Evolutionary conservation across 2,797 vertebrate genomes (phyloP).

Genomic region (Cuniculus paca): DNA sequence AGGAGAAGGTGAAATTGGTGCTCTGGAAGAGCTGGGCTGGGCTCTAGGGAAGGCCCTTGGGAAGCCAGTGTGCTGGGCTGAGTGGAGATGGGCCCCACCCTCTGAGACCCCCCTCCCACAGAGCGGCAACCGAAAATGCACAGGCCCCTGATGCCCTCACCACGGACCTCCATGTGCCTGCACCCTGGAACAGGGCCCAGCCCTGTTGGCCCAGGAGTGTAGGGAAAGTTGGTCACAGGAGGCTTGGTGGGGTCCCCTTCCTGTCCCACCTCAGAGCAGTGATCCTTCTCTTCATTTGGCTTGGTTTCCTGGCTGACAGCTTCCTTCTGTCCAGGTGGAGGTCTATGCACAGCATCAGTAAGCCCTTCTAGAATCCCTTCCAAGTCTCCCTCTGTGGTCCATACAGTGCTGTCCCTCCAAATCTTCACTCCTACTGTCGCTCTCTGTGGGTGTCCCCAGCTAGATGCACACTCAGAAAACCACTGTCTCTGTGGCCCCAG

Average conservation of each 20-base stretch:
- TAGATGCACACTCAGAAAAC: not conserved
- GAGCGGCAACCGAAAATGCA: not conserved
- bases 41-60: not conserved
- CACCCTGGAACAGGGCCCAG: not conserved
- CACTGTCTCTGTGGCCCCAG: not conserved
- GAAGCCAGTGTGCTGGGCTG: not conserved
- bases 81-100: not conserved
- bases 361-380: not conserved
- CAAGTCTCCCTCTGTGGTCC: not conserved
- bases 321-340: not conserved
- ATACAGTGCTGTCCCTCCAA: not conserved
- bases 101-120: not conserved
- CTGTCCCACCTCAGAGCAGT: too few species aligned
- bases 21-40: not conserved
- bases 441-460: too few species aligned
- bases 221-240: not conserved
- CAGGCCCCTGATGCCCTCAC: not conserved
- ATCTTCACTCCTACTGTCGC: not conserved
- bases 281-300: not conserved
- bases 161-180: not conserved
- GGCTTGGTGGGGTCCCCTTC: accelerated
- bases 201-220: not conserved
- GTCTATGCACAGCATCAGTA: not conserved
- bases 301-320: not conserved
- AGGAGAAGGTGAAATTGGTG: not conserved